These are phyloP conservation scores for Drosophila ficusphila DNA, from an alignment of 1,140 invertebrate genomes.

Conservation along the genomic window DNA sequence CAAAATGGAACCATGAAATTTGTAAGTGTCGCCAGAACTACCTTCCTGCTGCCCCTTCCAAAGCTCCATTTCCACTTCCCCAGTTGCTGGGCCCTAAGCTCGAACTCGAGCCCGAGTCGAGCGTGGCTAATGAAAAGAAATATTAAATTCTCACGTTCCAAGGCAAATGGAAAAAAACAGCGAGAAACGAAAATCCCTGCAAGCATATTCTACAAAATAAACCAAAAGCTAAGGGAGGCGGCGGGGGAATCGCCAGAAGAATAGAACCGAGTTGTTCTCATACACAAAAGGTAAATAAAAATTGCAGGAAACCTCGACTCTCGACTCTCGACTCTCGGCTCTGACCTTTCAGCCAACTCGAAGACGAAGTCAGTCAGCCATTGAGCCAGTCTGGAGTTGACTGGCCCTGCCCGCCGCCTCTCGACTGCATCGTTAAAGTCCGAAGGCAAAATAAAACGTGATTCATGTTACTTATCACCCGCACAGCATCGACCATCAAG, in stretches of 20 bases:
- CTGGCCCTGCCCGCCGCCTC: background rate
- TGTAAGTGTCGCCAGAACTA: slow-evolving; percentile 57
- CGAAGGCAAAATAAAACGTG: slow-evolving; percentile 81
- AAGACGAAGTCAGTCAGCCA: slow-evolving; percentile 64
- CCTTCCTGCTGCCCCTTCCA: slow-evolving; percentile 12
- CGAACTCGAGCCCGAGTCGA: slow-evolving; percentile 20
- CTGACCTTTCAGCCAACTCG: slow-evolving; percentile 64
- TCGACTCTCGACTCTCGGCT: slow-evolving; percentile 40
- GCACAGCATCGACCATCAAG: slow-evolving; percentile 68
- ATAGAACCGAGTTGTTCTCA: slow-evolving; percentile 58
- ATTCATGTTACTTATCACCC: slow-evolving; percentile 82
- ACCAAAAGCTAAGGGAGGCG: slow-evolving; percentile 14
- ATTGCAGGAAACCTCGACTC: slow-evolving; percentile 63
- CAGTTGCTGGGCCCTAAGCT: slow-evolving; percentile 5
- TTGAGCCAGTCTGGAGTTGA: slow-evolving; percentile 57
- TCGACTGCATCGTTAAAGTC: slow-evolving; percentile 78
- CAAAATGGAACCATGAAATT: slow-evolving; percentile 66
- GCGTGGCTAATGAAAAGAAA: slow-evolving; percentile 80
- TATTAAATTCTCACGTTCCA: slow-evolving; percentile 81
- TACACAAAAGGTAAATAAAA: slow-evolving; percentile 80
- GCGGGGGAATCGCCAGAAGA: slow-evolving; percentile 13
- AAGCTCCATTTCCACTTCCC: slow-evolving; percentile 15
- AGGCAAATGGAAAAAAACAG: slow-evolving; percentile 36
- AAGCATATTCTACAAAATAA: slow-evolving; percentile 34
- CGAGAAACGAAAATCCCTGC: slow-evolving; percentile 30